These are phyloP conservation scores for Thamnophis sirtalis DNA, from an alignment of 2,113 vertebrate genomes.

Conservation along the genomic window DNA sequence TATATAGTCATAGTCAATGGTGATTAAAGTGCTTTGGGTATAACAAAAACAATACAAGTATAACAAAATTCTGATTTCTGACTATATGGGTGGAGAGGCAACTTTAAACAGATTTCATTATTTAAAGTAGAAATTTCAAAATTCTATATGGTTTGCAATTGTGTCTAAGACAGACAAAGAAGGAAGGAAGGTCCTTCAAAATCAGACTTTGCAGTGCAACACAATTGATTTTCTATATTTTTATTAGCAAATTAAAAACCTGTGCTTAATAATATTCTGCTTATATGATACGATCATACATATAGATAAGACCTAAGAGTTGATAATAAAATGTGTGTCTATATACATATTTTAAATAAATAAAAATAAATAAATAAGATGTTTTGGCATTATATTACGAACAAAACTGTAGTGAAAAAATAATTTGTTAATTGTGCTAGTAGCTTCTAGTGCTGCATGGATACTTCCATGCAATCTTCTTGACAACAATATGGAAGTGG, in stretches of 20 bases:
- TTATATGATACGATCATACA: neutral
- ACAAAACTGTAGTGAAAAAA: neutral
- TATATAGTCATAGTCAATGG: neutral
- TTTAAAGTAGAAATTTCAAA: slow-evolving; percentile 9
- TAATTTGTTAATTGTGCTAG: neutral
- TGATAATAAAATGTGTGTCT: too few relatives aligned
- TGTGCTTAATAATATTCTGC: neutral
- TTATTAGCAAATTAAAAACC: neutral
- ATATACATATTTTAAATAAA: neutral
- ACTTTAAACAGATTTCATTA: neutral
- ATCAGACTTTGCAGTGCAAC: neutral
- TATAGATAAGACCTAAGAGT: neutral
- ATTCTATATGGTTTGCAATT: neutral
- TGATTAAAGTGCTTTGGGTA: slow-evolving; percentile 14
- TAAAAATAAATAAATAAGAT: neutral
- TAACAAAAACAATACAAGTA: slow-evolving; percentile 38
- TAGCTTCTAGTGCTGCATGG: neutral
- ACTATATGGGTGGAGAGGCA: neutral
- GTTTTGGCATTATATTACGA: neutral
- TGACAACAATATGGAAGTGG: neutral
- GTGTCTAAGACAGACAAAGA: neutral
- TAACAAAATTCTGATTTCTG: slow-evolving; percentile 34
- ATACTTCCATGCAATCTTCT: neutral
- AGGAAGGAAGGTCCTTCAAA: neutral
- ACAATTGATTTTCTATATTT: neutral